Evolutionary conservation across 2,888 invertebrate species (phyloP).

Genomic region (Hemaris fuciformis): DNA sequence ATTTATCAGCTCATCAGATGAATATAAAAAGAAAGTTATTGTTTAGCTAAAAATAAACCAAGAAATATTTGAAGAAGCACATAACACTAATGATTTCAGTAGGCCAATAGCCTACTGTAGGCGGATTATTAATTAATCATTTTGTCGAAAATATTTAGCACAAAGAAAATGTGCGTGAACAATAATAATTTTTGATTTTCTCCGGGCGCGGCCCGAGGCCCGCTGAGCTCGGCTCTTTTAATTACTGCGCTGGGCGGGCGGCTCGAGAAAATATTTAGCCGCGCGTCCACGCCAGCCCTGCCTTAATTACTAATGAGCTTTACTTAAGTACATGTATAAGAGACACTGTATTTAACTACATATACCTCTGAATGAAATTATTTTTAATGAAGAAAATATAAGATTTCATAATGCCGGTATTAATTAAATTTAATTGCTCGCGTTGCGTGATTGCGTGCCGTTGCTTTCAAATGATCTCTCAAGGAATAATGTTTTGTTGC

Average conservation of each 20-base stretch:
- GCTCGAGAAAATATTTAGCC: slow-evolving; percentile 73
- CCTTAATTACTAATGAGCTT: slow-evolving; percentile 77
- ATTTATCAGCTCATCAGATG: too few relatives aligned
- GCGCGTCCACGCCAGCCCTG: slow-evolving; percentile 66
- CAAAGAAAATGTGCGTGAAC: slow-evolving; percentile 62
- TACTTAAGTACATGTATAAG: slow-evolving; percentile 49
- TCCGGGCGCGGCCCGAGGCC: slow-evolving; percentile 42
- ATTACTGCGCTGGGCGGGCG: slow-evolving; percentile 59
- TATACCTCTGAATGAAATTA: slow-evolving; percentile 29
- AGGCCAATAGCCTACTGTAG: background rate
- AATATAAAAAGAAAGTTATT: too few relatives aligned
- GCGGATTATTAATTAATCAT: slow-evolving; percentile 21
- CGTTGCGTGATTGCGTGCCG: slow-evolving; percentile 20
- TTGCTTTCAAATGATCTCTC: slow-evolving; percentile 19
- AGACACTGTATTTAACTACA: slow-evolving; percentile 29
- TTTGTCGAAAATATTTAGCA: slow-evolving; percentile 43
- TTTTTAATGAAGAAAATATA: slow-evolving; percentile 35
- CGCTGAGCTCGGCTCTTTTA: slow-evolving; percentile 62
- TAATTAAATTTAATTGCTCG: slow-evolving; percentile 29
- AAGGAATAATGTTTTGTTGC: background rate
- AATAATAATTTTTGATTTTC: slow-evolving; percentile 72
- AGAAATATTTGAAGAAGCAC: background rate
- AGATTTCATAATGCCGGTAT: slow-evolving; percentile 16
- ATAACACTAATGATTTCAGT: background rate
- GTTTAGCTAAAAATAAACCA: background rate